Base-by-base conservation (phyloP, 92 coral and sea anemone genomes). In the Diadumene lineata region DNA sequence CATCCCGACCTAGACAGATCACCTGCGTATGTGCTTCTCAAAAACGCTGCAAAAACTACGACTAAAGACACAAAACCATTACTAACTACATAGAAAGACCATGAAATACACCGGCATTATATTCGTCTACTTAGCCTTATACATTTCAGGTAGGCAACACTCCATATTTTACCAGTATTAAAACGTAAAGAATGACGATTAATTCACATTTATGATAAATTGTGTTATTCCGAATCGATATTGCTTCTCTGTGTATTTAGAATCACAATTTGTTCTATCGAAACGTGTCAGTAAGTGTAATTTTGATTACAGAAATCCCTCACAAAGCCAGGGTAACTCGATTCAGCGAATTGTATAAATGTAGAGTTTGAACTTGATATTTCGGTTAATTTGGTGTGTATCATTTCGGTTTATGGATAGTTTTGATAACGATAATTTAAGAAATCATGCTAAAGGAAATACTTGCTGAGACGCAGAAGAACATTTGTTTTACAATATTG, bases 1-100 rank as follows among this genome's bases (percentile, higher is more conserved):
- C 77, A 46, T 56, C 80, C 81, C 77, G 68, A 84, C 84, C 72
- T 66, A 26, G 22, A 28, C 19, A 23, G 30, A 72, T 75, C 85
- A 79, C 89, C 89, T 84, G 76, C 84, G 66, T 23, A 22, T 69
- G 48, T 3, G 60, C 29, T 33, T 50, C 43, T 34, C 71, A 38
- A 38, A 38, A 38, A 6, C 13, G 48, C 48, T 13, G 6, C 13
- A 6, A 38, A 38, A 38, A 4, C 48, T 38, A 38, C 58, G 58
- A 53, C n/a, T n/a, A n/a, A n/a, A n/a, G n/a, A n/a, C n/a, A n/a
- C 21, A 53, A 15, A 53, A 3, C 19, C 18, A 15, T 53, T 53
- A 16, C 4, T 53, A 4, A 53, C 58, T 0, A 16, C 68, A 22
- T 43, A 16, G 13, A 28, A 28, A 62, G 31, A 62, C 11, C 31